Evolutionary conservation across 1,140 invertebrate genomes (phyloP), one percentile per base, ranked within the genome.

Genomic region (Formica exsecta): DNA sequence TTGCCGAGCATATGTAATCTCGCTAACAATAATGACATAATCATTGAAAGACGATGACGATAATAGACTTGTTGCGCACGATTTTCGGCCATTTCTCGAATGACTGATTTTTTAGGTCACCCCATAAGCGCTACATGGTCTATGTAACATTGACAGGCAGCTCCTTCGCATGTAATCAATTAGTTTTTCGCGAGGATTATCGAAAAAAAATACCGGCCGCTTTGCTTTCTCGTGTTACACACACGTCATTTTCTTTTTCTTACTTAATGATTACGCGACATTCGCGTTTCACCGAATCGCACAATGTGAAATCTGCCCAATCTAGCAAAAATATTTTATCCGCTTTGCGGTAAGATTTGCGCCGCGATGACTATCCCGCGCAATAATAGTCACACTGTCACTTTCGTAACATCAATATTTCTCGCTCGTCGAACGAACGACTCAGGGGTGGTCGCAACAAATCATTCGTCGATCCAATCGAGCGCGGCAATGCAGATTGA

Each of bases 401-500:
- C 88, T 92, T 92, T 84, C 89, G 88, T 85, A 88, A 88, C 90
- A 87, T 92, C 90, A 89, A 89, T 88, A 92, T 89, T 89, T 86
- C 90, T 91, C 91, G 89, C 87, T 89, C 89, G 81, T 66, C 86
- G 51, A 81, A 61, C 61, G 36, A 48, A 19, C 19, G 41, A 32
- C 41, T 48, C 22, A 16, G 32, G 75, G 73, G 75, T 59, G 59
- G 71, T 13, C 65, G 70, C 48, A 51, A 86, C 70, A 66, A 54
- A 70, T 51, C 76, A 71, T 36, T 13, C 22, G 29, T 32, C 57
- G 65, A 86, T 79, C 7, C 22, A 57, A 73, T 84, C 85, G 44
- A 65, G 68, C 65, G 65, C 48, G 41, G 3, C 54, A 61, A 70
- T 48, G 57, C 51, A n/a, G 77, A 74, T 36, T 44, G 51, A 83